These are phyloP conservation scores for Laupala kohalensis DNA, from an alignment of 1,140 invertebrate species.

Conservation along the genomic window DNA sequence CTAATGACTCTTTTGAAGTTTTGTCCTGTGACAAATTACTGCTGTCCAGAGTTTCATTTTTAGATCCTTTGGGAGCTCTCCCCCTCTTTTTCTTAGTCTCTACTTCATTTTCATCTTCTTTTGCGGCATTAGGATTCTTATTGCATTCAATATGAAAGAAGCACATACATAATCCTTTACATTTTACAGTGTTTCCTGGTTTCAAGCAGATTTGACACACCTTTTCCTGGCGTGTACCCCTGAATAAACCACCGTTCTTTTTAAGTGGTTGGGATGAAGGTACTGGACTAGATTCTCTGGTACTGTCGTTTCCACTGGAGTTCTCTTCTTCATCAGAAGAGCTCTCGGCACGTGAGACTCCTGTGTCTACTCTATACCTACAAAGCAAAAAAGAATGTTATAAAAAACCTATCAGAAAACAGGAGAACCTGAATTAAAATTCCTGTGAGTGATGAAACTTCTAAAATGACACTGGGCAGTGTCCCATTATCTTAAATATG, in stretches of 20 bases:
- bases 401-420: background rate
- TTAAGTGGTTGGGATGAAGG: background rate
- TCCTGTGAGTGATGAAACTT: too few species aligned
- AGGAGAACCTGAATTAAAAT: too few species aligned
- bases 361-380: background rate
- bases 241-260: constrained; percentile 5
- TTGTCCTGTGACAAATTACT: background rate
- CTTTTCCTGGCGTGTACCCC: constrained; percentile 28
- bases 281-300: background rate
- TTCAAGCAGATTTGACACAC: constrained; percentile 54
- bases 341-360: background rate
- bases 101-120: background rate
- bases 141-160: constrained; percentile 38
- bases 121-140: constrained; percentile 17
- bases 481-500: too few species aligned
- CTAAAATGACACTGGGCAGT: too few species aligned
- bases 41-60: background rate
- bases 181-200: constrained; percentile 43
- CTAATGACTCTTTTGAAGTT: background rate
- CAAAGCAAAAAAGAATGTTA: background rate
- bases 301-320: background rate
- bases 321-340: constrained; percentile 2
- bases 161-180: constrained; percentile 39
- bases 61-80: background rate
- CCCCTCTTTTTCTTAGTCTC: background rate